Base-by-base conservation (phyloP, 2,113 vertebrate genomes). In the Larimichthys crocea region DNA sequence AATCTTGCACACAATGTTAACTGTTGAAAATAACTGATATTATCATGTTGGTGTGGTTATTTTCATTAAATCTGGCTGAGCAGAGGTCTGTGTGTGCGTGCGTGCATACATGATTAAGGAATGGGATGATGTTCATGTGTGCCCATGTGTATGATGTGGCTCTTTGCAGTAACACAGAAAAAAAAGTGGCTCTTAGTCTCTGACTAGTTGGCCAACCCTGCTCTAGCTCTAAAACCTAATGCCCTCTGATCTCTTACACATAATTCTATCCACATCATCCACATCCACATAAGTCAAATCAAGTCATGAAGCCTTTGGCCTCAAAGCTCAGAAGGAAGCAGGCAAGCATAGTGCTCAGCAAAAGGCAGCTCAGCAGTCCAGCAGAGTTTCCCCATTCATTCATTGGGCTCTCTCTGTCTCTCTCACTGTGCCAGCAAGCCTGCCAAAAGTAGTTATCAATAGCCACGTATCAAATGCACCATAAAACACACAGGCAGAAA, bases 361-460 rank as follows among this genome's bases (percentile, higher is more conserved):
- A 11, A 9, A 6, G 11, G 59, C 15, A 61, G 48, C 64, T 60
- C 17, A 0, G 67, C 50, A 26, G 49, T 1, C 35, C 67, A 65
- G 42, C 22, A 15, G 63, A 82, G 50, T 50, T 24, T 50, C n/a
- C 3, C 77, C 55, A 71, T 77, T 74, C 56, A 20, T 76, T 50
- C 56, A 56, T 15, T 59, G 78, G 26, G 40, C 56, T 35, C 29
- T 42, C 52, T 69, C 46, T 35, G 31, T 35, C 6, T 35, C 31
- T 35, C 31, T 35, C 31, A 3, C 50, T 67, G 63, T 63, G 76
- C 75, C 56, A 80, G 62, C 42, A 49, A 67, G 68, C 60, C 72
- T 83, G 85, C 85, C 79, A 80, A 3, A 53, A 31, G 76, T 35
- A 16, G 9, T 68, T 72, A 69, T 72, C 52, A 50, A 83, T 26